A percentile compares a stretch with the other conserved stretches of the same genome.
Evolutionary conservation across 2,113 vertebrate species (phyloP).

Genomic region (Coracopsis vasa): DNA sequence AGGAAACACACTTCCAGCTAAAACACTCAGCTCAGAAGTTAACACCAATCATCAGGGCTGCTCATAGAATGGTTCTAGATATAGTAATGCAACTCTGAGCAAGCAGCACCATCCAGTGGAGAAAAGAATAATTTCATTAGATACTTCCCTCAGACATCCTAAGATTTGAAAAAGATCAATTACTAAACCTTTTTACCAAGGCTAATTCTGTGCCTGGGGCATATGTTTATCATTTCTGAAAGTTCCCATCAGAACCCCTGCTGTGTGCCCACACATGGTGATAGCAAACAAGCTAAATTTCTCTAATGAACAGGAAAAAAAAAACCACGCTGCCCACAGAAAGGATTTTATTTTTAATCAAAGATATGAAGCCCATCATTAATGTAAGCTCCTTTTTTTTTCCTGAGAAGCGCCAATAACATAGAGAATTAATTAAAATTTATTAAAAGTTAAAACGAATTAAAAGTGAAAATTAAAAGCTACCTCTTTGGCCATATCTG

Average conservation of each 20-base stretch:
- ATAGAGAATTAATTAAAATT: not conserved
- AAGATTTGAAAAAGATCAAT: not conserved
- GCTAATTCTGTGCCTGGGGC: not conserved
- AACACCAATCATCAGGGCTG: not conserved
- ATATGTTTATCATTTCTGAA: not conserved
- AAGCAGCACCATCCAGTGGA: slow-evolving; percentile 60
- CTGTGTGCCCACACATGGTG: not conserved
- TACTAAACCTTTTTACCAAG: not conserved
- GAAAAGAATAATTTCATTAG: not conserved
- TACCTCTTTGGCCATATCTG: not conserved
- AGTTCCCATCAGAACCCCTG: not conserved
- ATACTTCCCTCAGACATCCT: not conserved
- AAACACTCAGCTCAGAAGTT: not conserved
- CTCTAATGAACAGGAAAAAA: accelerated
- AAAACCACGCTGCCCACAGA: not conserved
- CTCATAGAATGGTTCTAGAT: not conserved
- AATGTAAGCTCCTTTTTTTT: not conserved
- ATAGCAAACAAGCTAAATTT: not conserved
- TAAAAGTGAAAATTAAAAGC: not conserved
- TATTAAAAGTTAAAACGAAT: not conserved
- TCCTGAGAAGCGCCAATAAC: not conserved
- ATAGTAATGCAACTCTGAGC: not conserved
- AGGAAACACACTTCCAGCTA: not conserved
- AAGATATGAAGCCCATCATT: not conserved
- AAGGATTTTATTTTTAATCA: not conserved